Base-by-base conservation (phyloP, 2,113 vertebrate species). In the Apteryx owenii region DNA sequence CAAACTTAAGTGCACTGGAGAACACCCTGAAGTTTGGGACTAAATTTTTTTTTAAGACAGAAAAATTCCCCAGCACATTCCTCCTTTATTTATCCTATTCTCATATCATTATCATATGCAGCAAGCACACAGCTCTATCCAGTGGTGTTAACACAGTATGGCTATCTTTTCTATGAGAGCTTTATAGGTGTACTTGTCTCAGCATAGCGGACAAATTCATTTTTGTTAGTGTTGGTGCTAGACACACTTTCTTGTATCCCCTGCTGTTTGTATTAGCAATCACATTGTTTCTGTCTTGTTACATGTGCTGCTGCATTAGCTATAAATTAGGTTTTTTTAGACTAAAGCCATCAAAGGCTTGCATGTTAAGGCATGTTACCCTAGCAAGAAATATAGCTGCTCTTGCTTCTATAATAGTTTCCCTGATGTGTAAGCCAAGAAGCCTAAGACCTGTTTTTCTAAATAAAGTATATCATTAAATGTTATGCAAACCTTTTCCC, bases 401-500 rank as follows among this genome's bases (percentile, higher is more conserved):
- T 72, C 40, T 85, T 53, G 19, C 68, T 90, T 81, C 80, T 64
- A 0, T 4, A 53, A 28, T 46, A 14, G 16, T 7, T 70, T 68
- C 61, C 44, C 26, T 66, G 40, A 36, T n/a, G 20, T 5, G 12
- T 36, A 69, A 88, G 33, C 28, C 51, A 53, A 81, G 65, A 94
- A 66, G 61, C 77, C 80, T 2, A 40, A 69, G 22, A 68, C 9
- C 21, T 50, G 16, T 71, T 81, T 22, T 77, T 25, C 72, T 87
- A 80, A 71, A 90, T 8, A 7, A 90, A 81, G 10, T 42, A 12
- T 38, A 83, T 66, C n/a, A 56, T 8, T 40, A 66, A 72, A 38
- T 2, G 5, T 56, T 62, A 48, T 0, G 1, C 85, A 95, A 91
- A 99, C 99, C 99, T 99, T 99, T 97, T 99, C 99, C 48, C 99